A percentile compares a stretch with the other conserved stretches of the same genome.
These are phyloP conservation scores for Mastomys coucha DNA, from an alignment of 2,113 vertebrate species.

Conservation along the genomic window DNA sequence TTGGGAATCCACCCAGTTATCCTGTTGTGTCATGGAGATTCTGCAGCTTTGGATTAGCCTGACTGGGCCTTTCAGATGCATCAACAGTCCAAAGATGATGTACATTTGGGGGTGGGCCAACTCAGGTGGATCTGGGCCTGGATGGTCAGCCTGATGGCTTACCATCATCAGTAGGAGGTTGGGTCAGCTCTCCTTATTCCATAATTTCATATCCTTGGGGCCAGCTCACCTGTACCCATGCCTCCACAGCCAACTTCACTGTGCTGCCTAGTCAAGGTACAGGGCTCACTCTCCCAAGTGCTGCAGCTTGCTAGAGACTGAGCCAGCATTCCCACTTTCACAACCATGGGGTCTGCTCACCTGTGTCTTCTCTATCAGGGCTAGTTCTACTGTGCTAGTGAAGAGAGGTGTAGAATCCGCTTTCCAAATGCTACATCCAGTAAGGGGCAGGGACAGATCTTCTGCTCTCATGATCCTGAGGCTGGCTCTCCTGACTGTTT, in stretches of 20 bases:
- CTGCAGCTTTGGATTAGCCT: background rate
- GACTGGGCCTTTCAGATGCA: background rate
- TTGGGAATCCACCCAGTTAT: background rate
- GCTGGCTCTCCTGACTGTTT: background rate
- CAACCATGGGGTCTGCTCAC: background rate
- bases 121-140: background rate
- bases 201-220: no score
- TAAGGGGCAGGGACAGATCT: background rate
- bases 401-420: background rate
- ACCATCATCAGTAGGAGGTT: background rate
- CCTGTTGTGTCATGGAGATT: background rate
- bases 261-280: no score
- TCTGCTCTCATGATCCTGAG: background rate
- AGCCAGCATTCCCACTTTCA: background rate
- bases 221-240: background rate
- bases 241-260: no score
- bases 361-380: background rate
- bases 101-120: background rate
- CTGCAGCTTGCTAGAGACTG: no score
- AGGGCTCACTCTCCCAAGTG: no score
- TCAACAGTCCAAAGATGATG: background rate
- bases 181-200: background rate
- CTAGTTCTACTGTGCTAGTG: background rate
- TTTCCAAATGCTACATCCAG: background rate
- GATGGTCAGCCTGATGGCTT: background rate